Evolutionary conservation across 2,888 invertebrate genomes (phyloP).

Genomic region (Microlaimidae sp.): DNA sequence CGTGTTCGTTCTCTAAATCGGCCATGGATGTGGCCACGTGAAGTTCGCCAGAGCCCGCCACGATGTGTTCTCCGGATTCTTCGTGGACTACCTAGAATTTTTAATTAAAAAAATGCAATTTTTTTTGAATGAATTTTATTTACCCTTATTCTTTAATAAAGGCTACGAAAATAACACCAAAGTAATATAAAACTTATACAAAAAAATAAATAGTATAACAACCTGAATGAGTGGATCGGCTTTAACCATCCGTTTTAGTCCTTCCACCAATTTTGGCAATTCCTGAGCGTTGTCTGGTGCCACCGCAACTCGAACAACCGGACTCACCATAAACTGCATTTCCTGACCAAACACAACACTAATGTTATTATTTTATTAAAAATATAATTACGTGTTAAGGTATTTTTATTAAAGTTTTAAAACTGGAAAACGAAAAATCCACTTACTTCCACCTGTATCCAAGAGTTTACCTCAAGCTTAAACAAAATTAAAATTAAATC

Average conservation of each 20-base stretch:
- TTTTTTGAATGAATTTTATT: too few species aligned
- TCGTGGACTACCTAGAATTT: too few species aligned
- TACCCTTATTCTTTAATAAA: neutral
- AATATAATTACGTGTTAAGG: neutral
- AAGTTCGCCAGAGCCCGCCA: conserved; percentile 22
- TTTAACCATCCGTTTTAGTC: conserved; percentile 18
- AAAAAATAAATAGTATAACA: too few species aligned
- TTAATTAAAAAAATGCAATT: too few species aligned
- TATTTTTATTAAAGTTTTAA: neutral
- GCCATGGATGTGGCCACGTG: conserved; percentile 21
- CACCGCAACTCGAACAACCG: conserved; percentile 21
- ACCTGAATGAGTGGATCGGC: conserved; percentile 47
- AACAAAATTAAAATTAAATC: too few species aligned
- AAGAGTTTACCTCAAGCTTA: too few species aligned
- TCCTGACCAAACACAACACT: conserved; percentile 7
- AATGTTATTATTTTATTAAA: neutral
- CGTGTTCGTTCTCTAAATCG: conserved; percentile 19
- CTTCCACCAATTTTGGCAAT: conserved; percentile 19
- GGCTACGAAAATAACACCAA: too few species aligned
- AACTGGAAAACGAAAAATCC: neutral
- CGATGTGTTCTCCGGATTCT: conserved; percentile 17
- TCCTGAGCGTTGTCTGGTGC: conserved; percentile 16
- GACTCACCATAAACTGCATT: conserved; percentile 18
- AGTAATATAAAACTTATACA: too few species aligned
- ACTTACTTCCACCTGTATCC: too few species aligned